A percentile compares a stretch with the other conserved stretches of the same genome.
phyloP scores from a whole-genome alignment of 2,888 invertebrate genomes.

The Drosophila falleni region DNA sequence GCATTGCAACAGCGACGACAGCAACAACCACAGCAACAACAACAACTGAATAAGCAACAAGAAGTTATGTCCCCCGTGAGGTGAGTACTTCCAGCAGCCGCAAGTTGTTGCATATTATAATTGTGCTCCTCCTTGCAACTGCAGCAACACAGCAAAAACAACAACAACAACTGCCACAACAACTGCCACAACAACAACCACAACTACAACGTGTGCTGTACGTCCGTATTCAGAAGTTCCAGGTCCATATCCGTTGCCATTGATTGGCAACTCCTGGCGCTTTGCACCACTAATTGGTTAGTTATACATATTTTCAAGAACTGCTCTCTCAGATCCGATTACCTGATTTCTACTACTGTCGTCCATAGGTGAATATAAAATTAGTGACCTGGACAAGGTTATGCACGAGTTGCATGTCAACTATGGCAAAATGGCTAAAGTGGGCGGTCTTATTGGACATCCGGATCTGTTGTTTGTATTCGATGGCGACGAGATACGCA shows the following conservation, averaged over 20 bases:
- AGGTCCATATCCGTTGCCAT: conserved; percentile 90
- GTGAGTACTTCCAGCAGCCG: conserved; percentile 21
- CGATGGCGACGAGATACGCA: conserved; percentile 90
- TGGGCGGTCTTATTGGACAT: conserved; percentile 91
- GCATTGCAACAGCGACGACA: conserved; percentile 59
- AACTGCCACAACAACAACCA: conserved; percentile 16
- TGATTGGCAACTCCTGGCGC: conserved; percentile 93
- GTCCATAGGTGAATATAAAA: conserved; percentile 87
- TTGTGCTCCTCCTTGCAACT: neutral
- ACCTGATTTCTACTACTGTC: neutral
- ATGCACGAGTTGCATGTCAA: conserved; percentile 87
- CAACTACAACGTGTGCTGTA: conserved; percentile 40
- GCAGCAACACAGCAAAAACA: conserved; percentile 5
- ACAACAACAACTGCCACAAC: neutral
- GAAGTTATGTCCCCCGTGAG: conserved; percentile 14
- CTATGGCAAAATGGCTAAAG: conserved; percentile 88
- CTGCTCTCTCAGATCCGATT: neutral
- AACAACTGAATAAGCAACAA: conserved; percentile 5
- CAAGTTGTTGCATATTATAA: conserved; percentile 7
- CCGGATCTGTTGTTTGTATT: conserved; percentile 91
- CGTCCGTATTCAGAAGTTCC: conserved; percentile 89
- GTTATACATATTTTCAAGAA: conserved; percentile 36
- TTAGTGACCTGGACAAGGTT: conserved; percentile 87
- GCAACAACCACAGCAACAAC: conserved; percentile 28
- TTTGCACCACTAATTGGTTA: conserved; percentile 90